Evolutionary conservation across 2,888 invertebrate species (phyloP).

Genomic region (Criorhina ranunculi): DNA sequence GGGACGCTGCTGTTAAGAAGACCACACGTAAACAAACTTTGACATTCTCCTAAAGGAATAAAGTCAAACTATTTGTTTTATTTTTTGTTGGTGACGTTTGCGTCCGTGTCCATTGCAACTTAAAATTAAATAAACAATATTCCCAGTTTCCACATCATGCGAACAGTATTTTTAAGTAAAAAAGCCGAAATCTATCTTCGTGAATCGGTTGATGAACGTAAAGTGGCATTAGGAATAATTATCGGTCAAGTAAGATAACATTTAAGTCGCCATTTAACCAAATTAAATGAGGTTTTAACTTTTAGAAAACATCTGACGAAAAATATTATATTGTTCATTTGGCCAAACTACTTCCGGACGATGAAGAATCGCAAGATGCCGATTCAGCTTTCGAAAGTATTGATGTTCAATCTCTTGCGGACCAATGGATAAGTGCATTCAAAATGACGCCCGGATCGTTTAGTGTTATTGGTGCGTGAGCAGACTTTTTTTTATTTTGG

Average conservation of each 20-base stretch:
- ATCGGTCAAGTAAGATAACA: conserved; percentile 89
- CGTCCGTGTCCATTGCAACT: not conserved
- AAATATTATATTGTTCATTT: conserved; percentile 92
- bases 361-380: conserved; percentile 70
- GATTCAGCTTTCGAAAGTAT: conserved; percentile 79
- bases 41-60: conserved; percentile 4
- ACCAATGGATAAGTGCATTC: conserved; percentile 93
- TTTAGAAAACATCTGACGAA: conserved; percentile 85
- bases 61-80: conserved; percentile 2
- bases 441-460: conserved; percentile 96
- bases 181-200: conserved; percentile 88
- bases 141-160: conserved; percentile 83
- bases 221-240: conserved; percentile 90
- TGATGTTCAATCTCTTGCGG: conserved; percentile 80
- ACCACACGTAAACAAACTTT: conserved; percentile 74
- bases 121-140: not conserved
- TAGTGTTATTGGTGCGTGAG: conserved; percentile 89
- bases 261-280: not conserved
- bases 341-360: conserved; percentile 91
- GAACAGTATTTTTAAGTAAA: conserved; percentile 89
- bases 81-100: not conserved
- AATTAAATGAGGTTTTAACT: conserved; percentile 18
- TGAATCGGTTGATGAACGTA: conserved; percentile 87
- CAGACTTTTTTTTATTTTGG: not conserved
- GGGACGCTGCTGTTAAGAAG: conserved; percentile 8